Percentiles rank a stretch among this genome's conserved stretches.
Evolutionary conservation across 2,113 vertebrate species (phyloP).

Genomic region (Phasianus colchicus): DNA sequence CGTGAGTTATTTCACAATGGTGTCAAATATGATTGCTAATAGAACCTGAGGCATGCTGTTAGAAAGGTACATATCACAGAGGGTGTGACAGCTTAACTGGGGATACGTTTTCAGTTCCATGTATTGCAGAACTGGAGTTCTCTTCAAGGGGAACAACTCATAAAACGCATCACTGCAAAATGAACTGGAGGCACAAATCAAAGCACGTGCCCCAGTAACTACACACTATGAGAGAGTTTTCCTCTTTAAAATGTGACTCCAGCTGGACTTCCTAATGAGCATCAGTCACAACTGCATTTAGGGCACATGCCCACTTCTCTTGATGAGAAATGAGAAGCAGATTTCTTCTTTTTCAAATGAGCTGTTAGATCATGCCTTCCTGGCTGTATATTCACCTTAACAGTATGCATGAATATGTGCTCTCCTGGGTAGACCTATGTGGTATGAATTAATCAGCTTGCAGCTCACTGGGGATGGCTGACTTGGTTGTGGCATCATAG

Average conservation of each 20-base stretch:
- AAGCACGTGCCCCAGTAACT: neutral
- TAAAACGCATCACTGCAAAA: neutral
- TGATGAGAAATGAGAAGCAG: neutral
- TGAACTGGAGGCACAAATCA: neutral
- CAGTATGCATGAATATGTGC: neutral
- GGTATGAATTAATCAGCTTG: neutral
- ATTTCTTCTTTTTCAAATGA: neutral
- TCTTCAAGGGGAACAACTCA: neutral
- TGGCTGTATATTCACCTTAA: neutral
- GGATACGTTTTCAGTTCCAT: neutral
- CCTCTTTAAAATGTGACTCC: neutral
- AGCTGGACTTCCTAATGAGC: neutral
- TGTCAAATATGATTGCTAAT: neutral
- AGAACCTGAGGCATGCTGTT: neutral
- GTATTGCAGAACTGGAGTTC: neutral
- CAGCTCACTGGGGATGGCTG: neutral
- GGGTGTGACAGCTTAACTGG: neutral
- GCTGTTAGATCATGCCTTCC: neutral
- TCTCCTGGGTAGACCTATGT: accelerated
- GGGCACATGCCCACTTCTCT: neutral
- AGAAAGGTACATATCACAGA: neutral
- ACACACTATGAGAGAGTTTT: neutral
- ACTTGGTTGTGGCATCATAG: neutral
- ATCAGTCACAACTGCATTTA: neutral
- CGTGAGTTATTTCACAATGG: neutral